Conservation (phyloP, 2,797 vertebrate genomes). For the Premnoplex brunnescens region DNA sequence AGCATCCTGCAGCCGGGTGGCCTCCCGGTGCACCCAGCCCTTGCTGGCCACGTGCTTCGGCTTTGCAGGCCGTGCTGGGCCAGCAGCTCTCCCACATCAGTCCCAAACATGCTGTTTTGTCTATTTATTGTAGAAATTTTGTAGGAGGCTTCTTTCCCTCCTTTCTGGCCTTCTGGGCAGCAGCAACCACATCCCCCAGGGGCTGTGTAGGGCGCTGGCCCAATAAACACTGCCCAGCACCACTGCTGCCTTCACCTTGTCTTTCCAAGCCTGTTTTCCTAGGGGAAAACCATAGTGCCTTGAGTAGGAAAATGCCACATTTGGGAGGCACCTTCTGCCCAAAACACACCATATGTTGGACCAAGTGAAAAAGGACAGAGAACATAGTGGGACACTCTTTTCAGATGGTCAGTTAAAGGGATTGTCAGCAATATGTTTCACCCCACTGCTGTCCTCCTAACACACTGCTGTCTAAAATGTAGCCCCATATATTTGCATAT, state of each 20-base stretch:
- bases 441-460: not conserved
- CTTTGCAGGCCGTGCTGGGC: not conserved
- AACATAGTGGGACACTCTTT: not conserved
- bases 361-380: not conserved
- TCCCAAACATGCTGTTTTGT: fast-evolving
- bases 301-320: not conserved
- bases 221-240: not conserved
- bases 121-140: not conserved
- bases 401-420: not conserved
- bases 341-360: not conserved
- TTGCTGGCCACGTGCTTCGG: not conserved
- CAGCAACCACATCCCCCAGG: fast-evolving
- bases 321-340: not conserved
- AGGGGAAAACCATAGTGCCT: not conserved
- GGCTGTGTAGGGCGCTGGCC: fast-evolving
- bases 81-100: not conserved
- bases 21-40: not conserved
- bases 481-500: not conserved
- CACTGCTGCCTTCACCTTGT: fast-evolving
- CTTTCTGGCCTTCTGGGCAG: fast-evolving
- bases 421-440: not conserved
- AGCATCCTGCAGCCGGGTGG: not conserved
- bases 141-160: not conserved
- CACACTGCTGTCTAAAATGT: not conserved
- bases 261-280: not conserved